These are phyloP conservation scores for Allophyes oxyacanthae DNA, from an alignment of 2,888 invertebrate species.

Conservation along the genomic window DNA sequence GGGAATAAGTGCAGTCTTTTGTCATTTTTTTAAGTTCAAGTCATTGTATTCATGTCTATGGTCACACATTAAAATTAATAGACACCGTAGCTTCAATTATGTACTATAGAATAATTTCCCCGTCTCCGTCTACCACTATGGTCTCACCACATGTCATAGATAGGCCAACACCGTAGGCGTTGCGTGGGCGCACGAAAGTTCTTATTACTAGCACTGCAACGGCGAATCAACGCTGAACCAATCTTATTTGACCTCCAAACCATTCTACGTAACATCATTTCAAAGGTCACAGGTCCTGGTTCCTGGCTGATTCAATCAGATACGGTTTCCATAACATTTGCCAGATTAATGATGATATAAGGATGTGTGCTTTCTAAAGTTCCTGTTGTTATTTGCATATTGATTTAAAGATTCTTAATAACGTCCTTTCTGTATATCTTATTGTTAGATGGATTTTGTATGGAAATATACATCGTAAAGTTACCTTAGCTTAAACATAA, in stretches of 20 bases:
- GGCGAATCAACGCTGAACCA: constrained; percentile 72
- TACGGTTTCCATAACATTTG: constrained; percentile 76
- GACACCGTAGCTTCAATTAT: constrained; percentile 3
- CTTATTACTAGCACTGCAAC: constrained; percentile 79
- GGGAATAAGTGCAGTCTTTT: too few relatives aligned
- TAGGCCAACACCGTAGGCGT: constrained; percentile 76
- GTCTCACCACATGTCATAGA: constrained; percentile 68
- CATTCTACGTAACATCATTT: constrained; percentile 13
- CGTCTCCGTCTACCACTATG: constrained; percentile 56
- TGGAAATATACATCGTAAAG: constrained; percentile 23
- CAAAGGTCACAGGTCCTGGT: constrained; percentile 65
- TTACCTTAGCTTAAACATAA: background rate
- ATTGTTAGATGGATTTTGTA: constrained; percentile 22
- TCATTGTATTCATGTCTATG: background rate
- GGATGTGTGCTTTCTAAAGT: constrained; percentile 67
- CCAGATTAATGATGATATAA: constrained; percentile 79
- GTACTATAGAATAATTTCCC: background rate
- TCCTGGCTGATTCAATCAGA: constrained; percentile 75
- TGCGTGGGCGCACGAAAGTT: constrained; percentile 84
- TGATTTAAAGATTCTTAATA: constrained; percentile 54
- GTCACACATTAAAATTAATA: too few relatives aligned
- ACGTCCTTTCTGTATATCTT: constrained; percentile 30
- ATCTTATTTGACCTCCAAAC: constrained; percentile 57
- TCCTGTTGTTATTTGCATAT: constrained; percentile 60
- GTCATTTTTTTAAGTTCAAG: too few relatives aligned